phyloP scores from a whole-genome alignment of 2,888 invertebrate species.

The Xestia sexstrigata region DNA sequence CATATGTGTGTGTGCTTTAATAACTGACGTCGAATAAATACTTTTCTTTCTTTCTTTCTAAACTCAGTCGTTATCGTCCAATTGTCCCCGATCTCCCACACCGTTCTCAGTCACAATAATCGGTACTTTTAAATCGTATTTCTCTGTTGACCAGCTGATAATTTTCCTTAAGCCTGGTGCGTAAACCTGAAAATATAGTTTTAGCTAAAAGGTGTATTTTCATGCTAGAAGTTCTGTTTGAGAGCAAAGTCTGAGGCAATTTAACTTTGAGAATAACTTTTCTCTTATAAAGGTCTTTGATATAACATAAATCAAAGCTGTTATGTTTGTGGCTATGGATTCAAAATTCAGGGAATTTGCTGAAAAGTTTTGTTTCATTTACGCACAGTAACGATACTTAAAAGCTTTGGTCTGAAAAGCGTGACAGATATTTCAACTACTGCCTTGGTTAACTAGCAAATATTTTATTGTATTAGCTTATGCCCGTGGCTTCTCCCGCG shows the following conservation, averaged over 20 bases:
- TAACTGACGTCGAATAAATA: no score
- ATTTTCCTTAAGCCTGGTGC: constrained; percentile 92
- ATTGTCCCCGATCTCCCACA: constrained; percentile 76
- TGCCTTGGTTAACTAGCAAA: no score
- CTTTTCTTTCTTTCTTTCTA: no score
- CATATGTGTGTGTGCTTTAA: no score
- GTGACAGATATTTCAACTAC: neutral
- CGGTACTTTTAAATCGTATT: constrained; percentile 85
- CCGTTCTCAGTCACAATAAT: constrained; percentile 88
- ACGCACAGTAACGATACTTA: neutral
- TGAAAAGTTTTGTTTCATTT: neutral
- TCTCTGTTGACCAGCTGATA: constrained; percentile 91
- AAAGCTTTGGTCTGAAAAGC: neutral
- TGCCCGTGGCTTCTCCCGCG: neutral
- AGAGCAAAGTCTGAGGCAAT: constrained; percentile 10
- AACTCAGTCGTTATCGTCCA: no score
- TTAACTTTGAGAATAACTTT: constrained; percentile 24
- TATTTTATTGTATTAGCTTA: neutral
- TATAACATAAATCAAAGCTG: constrained; percentile 4
- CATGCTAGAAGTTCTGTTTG: constrained; percentile 1
- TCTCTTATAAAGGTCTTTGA: neutral
- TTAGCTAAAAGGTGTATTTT: neutral
- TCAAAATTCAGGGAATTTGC: neutral
- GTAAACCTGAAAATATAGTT: constrained; percentile 83
- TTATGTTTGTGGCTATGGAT: neutral